Evolutionary conservation across 2,888 invertebrate species (phyloP).

Genomic region (Calameuta idolon): DNA sequence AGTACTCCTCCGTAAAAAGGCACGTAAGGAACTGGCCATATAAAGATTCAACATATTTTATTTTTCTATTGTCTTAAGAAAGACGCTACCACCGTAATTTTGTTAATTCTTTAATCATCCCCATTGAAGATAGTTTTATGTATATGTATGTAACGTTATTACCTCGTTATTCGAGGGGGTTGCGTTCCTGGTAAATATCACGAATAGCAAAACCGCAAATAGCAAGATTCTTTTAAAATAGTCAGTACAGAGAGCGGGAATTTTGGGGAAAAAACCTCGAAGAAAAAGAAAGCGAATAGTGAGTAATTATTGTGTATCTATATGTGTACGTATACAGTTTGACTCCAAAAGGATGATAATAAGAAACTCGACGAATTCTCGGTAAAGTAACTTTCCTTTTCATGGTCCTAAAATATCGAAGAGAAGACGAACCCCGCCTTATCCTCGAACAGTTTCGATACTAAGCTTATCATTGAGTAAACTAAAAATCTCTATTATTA

Average conservation of each 20-base stretch:
- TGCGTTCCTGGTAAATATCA: no score
- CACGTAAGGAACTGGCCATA: not conserved
- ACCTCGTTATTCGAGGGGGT: no score
- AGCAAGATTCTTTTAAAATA: no score
- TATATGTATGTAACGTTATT: no score
- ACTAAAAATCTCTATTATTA: not conserved
- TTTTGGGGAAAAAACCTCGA: no score
- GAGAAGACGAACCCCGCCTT: not conserved
- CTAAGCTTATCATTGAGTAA: not conserved
- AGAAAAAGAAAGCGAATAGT: no score
- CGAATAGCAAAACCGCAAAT: no score
- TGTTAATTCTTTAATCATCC: not conserved
- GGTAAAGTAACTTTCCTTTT: not conserved
- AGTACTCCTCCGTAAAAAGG: not conserved
- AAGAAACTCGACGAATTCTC: not conserved
- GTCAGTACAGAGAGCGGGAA: no score
- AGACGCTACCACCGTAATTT: not conserved
- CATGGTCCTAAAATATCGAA: not conserved
- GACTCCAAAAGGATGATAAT: not conserved
- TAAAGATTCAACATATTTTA: not conserved
- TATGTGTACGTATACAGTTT: not conserved
- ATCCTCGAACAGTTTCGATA: not conserved
- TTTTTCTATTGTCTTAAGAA: not conserved
- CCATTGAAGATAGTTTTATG: not conserved
- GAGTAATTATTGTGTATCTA: no score